Conservation (phyloP, 2,888 invertebrate genomes). For the Holacanthella duospinosa region DNA sequence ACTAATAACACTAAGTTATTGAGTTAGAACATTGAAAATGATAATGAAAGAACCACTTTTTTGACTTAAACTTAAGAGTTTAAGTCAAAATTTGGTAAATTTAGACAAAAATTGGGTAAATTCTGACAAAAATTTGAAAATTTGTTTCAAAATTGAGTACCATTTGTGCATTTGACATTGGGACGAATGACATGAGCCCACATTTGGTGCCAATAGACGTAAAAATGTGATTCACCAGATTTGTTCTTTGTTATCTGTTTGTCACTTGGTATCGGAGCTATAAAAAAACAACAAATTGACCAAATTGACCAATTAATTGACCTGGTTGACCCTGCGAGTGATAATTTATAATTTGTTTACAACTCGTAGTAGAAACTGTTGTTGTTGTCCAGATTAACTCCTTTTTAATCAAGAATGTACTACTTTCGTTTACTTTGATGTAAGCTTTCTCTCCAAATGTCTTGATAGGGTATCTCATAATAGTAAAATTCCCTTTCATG, state of each 20-base stretch:
- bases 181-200: conserved; percentile 74
- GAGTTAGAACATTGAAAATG: too few relatives aligned
- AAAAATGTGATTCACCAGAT: conserved; percentile 49
- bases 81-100: too few relatives aligned
- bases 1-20: too few relatives aligned
- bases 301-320: background rate
- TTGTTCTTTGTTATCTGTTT: background rate
- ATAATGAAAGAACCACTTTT: too few relatives aligned
- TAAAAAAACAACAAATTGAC: background rate
- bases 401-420: background rate
- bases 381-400: too few relatives aligned
- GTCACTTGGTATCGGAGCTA: background rate
- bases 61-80: too few relatives aligned
- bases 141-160: background rate
- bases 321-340: background rate
- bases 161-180: conserved; percentile 89
- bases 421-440: background rate
- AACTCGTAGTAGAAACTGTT: background rate
- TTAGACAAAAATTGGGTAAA: too few relatives aligned
- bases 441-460: background rate
- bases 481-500: background rate
- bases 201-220: conserved; percentile 70
- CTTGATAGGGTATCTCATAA: background rate
- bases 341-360: too few relatives aligned
- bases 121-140: background rate